A percentile compares a stretch with the other conserved stretches of the same genome.
phyloP scores from a whole-genome alignment of 2,888 invertebrate species.

The Mythimna impura region DNA sequence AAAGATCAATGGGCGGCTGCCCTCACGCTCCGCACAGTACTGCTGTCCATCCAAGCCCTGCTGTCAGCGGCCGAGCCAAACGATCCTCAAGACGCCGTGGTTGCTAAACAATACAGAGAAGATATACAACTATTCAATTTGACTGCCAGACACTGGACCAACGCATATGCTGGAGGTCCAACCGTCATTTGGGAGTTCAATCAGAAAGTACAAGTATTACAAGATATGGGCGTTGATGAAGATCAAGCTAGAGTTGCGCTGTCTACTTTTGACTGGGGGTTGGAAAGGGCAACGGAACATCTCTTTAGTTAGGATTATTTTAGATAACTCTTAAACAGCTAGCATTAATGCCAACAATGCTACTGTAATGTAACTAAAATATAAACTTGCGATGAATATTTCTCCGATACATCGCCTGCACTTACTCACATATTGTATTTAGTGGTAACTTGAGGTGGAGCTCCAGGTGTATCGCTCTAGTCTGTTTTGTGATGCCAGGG shows the following conservation, averaged over 20 bases:
- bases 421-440: conserved; percentile 16
- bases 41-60: conserved; percentile 98
- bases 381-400: conserved; percentile 41
- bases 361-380: conserved; percentile 48
- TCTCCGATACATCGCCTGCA: conserved; percentile 41
- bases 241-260: conserved; percentile 97
- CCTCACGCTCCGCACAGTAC: conserved; percentile 98
- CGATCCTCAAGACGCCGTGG: conserved; percentile 99
- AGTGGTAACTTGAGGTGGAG: conserved; percentile 22
- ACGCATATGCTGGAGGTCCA: conserved; percentile 96
- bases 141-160: conserved; percentile 99
- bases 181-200: conserved; percentile 92
- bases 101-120: conserved; percentile 99
- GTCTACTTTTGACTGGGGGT: conserved; percentile 97
- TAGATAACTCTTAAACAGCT: conserved; percentile 42
- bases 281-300: conserved; percentile 96
- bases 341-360: conserved; percentile 52
- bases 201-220: conserved; percentile 96
- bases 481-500: background rate
- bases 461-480: background rate
- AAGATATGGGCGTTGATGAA: conserved; percentile 98
- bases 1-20: conserved; percentile 99
- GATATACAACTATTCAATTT: conserved; percentile 95
- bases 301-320: conserved; percentile 79
- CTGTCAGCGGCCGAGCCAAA: conserved; percentile 97